Conservation (phyloP, 2,888 invertebrate genomes). For the Hemicrepidius hirtus region DNA sequence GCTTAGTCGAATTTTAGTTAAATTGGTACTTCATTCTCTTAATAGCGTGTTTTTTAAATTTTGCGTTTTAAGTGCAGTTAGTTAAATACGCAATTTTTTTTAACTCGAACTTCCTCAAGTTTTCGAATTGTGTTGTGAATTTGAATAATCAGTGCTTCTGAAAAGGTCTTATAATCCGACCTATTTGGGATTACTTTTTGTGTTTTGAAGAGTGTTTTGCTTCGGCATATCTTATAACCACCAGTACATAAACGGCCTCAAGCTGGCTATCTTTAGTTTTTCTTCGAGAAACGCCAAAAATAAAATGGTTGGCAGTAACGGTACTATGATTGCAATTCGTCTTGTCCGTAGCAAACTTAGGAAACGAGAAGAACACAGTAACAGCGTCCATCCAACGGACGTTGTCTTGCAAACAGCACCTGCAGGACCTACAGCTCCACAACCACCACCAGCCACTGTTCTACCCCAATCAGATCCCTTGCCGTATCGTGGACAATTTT, state of each 20-base stretch:
- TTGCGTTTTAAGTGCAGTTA: conserved; percentile 20
- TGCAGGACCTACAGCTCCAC: conserved; percentile 64
- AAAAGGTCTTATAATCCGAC: background rate
- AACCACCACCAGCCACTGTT: conserved; percentile 62
- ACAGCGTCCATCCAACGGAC: conserved; percentile 81
- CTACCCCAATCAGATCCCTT: conserved; percentile 74
- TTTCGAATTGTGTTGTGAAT: conserved; percentile 19
- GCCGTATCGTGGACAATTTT: conserved; percentile 81
- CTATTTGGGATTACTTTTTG: conserved; percentile 24
- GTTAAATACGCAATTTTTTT: conserved; percentile 8
- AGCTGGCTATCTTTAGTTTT: conserved; percentile 70
- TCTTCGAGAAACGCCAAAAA: conserved; percentile 63
- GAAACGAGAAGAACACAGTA: conserved; percentile 87
- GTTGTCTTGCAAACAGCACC: conserved; percentile 78
- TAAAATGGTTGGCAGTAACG: conserved; percentile 88
- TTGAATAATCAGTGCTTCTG: conserved; percentile 9
- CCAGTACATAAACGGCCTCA: conserved; percentile 57
- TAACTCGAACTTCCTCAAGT: conserved; percentile 4
- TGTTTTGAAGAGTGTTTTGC: conserved; percentile 19
- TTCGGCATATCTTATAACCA: conserved; percentile 14
- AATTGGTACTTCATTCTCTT: conserved; percentile 24
- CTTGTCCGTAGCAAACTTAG: conserved; percentile 93
- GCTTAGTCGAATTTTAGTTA: background rate
- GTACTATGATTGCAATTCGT: conserved; percentile 91
- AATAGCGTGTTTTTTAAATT: conserved; percentile 44